phyloP scores from a whole-genome alignment of 2,888 invertebrate genomes.

The Tetanocera ferruginea region DNA sequence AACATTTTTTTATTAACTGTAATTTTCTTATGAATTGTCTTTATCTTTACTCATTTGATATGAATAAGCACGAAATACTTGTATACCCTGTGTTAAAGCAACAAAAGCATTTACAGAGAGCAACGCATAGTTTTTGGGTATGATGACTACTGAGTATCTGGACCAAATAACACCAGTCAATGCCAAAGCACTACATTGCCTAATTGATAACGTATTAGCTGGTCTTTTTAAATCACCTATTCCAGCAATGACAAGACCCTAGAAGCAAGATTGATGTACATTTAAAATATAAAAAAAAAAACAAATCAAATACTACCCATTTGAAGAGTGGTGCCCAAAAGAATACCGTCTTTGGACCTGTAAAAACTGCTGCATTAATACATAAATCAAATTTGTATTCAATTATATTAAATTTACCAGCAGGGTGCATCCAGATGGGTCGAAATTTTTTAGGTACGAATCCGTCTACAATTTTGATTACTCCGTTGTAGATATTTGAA shows the following conservation, averaged over 20 bases:
- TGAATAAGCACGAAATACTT: slow-evolving; percentile 77
- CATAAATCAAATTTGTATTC: not conserved
- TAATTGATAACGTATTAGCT: slow-evolving; percentile 83
- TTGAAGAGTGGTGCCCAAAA: slow-evolving; percentile 60
- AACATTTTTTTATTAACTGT: too few relatives aligned
- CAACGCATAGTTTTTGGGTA: slow-evolving; percentile 94
- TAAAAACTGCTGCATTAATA: not conserved
- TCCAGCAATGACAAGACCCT: slow-evolving; percentile 83
- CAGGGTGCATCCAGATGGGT: slow-evolving; percentile 57
- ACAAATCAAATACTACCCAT: slow-evolving; percentile 52
- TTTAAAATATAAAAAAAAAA: not conserved
- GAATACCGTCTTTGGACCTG: slow-evolving; percentile 60
- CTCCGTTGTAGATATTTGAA: slow-evolving; percentile 48
- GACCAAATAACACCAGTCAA: slow-evolving; percentile 94
- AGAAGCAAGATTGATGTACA: slow-evolving; percentile 55
- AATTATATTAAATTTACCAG: slow-evolving; percentile 51
- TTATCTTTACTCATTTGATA: not conserved
- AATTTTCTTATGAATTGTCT: not conserved
- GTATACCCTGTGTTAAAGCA: slow-evolving; percentile 84
- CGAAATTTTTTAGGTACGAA: slow-evolving; percentile 51
- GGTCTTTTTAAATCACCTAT: slow-evolving; percentile 88
- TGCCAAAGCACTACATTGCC: slow-evolving; percentile 84
- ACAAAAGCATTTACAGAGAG: slow-evolving; percentile 96
- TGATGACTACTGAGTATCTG: slow-evolving; percentile 92
- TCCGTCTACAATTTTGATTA: slow-evolving; percentile 50